Evolutionary conservation across 2,113 vertebrate genomes (phyloP).

Genomic region (Spea bombifrons): DNA sequence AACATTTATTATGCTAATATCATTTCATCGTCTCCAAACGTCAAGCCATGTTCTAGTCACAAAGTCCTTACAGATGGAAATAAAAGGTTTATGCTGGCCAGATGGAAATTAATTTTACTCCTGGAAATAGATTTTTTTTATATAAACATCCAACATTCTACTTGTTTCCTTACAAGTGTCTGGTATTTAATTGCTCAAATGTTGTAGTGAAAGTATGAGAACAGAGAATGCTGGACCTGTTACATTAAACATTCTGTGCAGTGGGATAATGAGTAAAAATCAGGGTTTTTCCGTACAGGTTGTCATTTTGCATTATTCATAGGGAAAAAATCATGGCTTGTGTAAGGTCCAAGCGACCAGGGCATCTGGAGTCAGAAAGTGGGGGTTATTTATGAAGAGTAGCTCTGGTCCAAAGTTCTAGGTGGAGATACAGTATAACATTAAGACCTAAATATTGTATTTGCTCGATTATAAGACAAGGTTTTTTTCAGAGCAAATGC

Average conservation of each 20-base stretch:
- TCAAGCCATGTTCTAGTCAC: conserved; percentile 17
- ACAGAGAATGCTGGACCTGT: conserved; percentile 5
- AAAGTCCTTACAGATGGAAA: conserved; percentile 37
- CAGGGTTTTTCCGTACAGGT: not conserved
- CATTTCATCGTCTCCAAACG: conserved; percentile 37
- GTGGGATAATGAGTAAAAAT: not conserved
- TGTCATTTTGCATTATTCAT: not conserved
- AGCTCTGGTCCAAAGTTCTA: too few relatives aligned
- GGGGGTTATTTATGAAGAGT: too few relatives aligned
- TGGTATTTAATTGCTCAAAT: conserved; percentile 36
- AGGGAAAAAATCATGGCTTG: too few relatives aligned
- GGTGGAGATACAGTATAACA: too few relatives aligned
- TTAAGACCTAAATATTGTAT: too few relatives aligned
- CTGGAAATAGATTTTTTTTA: conserved; percentile 38
- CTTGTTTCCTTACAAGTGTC: conserved; percentile 43
- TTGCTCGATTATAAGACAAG: too few relatives aligned
- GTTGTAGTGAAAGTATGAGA: conserved; percentile 31
- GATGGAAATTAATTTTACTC: conserved; percentile 36
- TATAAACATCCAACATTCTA: conserved; percentile 40
- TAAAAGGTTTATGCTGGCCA: conserved; percentile 34
- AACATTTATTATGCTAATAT: conserved; percentile 31
- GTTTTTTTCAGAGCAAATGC: too few relatives aligned
- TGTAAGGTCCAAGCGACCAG: too few relatives aligned
- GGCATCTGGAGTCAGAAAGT: too few relatives aligned
- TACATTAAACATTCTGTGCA: not conserved